phyloP scores from a whole-genome alignment of 2,888 invertebrate species.

The Agonopterix heracliana region DNA sequence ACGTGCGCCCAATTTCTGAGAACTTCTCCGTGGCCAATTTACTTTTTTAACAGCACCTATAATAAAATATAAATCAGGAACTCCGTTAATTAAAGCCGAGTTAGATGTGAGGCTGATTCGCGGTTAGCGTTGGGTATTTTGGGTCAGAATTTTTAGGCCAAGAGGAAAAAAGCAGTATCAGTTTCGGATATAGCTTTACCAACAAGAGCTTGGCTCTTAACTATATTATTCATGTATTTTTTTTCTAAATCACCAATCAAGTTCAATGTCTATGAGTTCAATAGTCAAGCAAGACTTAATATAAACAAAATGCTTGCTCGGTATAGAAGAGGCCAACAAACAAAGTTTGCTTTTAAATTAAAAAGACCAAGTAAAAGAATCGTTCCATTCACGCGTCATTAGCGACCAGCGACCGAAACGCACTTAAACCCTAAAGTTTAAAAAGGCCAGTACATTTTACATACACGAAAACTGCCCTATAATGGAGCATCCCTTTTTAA shows the following conservation, averaged over 20 bases:
- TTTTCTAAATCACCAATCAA: no score
- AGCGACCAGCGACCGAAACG: slow-evolving; percentile 56
- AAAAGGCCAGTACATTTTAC: slow-evolving; percentile 29
- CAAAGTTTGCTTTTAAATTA: background rate
- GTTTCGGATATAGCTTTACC: no score
- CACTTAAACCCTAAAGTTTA: slow-evolving; percentile 43
- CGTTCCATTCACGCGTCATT: slow-evolving; percentile 60
- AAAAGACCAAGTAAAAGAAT: slow-evolving; percentile 33
- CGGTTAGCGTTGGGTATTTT: no score
- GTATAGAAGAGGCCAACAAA: no score
- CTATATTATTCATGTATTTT: no score
- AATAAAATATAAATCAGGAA: slow-evolving; percentile 18
- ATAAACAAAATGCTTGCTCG: no score
- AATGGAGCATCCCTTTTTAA: slow-evolving; percentile 51
- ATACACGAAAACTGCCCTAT: slow-evolving; percentile 39
- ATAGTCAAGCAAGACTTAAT: no score
- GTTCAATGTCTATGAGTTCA: no score
- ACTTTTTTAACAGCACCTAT: slow-evolving; percentile 28
- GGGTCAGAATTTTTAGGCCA: no score
- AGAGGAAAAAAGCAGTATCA: no score
- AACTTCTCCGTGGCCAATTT: slow-evolving; percentile 31
- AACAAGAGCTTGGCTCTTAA: no score
- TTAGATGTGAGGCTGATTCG: no score
- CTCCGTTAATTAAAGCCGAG: slow-evolving; percentile 29
- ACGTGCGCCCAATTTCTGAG: slow-evolving; percentile 18